These are phyloP conservation scores for Micrasema longulum DNA, from an alignment of 1,140 invertebrate genomes.

Conservation along the genomic window DNA sequence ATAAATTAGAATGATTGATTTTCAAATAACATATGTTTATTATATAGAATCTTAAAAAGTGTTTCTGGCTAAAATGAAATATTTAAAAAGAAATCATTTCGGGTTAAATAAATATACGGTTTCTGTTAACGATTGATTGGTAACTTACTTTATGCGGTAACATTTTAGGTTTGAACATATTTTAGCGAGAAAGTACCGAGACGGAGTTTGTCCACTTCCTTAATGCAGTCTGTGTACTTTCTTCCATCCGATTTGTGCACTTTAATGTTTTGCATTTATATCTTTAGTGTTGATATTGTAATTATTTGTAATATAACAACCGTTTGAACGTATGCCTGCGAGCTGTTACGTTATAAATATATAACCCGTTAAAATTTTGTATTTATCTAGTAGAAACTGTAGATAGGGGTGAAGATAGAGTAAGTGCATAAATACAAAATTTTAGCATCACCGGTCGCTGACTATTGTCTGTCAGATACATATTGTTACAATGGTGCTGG, in stretches of 20 bases:
- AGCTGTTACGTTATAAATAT: conserved; percentile 65
- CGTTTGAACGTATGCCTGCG: conserved; percentile 66
- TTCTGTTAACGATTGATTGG: conserved; percentile 48
- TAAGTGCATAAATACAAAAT: conserved; percentile 68
- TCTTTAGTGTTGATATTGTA: conserved; percentile 67
- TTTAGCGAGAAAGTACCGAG: conserved; percentile 46
- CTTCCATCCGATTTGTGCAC: conserved; percentile 61
- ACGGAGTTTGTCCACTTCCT: conserved; percentile 54
- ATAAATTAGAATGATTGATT: conserved; percentile 54
- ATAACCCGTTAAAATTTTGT: conserved; percentile 68
- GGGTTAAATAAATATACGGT: conserved; percentile 46
- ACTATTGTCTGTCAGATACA: neutral
- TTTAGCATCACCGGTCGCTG: conserved; percentile 60
- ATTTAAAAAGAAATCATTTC: conserved; percentile 50
- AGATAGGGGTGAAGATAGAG: conserved; percentile 64
- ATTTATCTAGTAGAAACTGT: conserved; percentile 70
- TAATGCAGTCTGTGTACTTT: conserved; percentile 61
- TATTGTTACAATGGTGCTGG: neutral
- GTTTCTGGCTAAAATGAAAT: conserved; percentile 54
- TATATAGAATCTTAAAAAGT: conserved; percentile 55
- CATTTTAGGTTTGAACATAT: conserved; percentile 49
- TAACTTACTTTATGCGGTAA: conserved; percentile 44
- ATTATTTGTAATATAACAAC: conserved; percentile 70
- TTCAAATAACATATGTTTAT: conserved; percentile 55
- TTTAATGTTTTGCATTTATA: conserved; percentile 70